Evolutionary conservation across 2,888 invertebrate genomes (phyloP).

Genomic region (Entomobrya multifasciata): DNA sequence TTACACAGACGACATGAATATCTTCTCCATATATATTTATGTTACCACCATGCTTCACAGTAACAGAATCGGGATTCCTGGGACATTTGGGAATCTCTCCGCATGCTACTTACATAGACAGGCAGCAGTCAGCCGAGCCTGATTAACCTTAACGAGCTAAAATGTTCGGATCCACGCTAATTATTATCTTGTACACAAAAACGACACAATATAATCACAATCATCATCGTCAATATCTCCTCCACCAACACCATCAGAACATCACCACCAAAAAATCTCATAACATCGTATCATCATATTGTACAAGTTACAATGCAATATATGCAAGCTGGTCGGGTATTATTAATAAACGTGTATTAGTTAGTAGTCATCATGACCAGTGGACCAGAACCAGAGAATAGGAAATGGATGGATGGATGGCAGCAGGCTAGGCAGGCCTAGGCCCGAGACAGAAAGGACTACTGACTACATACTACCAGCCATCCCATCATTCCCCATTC

Average conservation of each 20-base stretch:
- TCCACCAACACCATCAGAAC: background rate
- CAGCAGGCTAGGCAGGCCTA: background rate
- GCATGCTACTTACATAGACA: background rate
- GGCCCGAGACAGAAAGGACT: conserved; percentile 35
- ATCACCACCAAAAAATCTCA: conserved; percentile 55
- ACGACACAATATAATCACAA: conserved; percentile 51
- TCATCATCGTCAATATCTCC: conserved; percentile 2
- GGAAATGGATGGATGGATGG: conserved; percentile 58
- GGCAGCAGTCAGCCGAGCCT: conserved; percentile 61
- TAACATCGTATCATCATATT: conserved; percentile 35
- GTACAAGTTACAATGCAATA: too few relatives aligned
- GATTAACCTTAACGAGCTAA: conserved; percentile 80
- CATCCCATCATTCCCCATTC: conserved; percentile 51
- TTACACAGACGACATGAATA: background rate
- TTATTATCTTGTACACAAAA: conserved; percentile 78
- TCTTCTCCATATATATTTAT: conserved; percentile 28
- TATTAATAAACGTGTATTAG: background rate
- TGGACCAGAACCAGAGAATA: conserved; percentile 35
- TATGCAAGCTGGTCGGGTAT: too few relatives aligned
- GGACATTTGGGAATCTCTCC: background rate
- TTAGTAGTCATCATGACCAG: conserved; percentile 50
- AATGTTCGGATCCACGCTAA: conserved; percentile 79
- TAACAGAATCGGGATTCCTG: conserved; percentile 17
- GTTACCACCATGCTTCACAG: background rate
- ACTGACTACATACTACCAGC: background rate